A percentile compares a stretch with the other conserved stretches of the same genome.
These are phyloP conservation scores for Staurois parvus DNA, from an alignment of 2,797 vertebrate genomes.

Conservation along the genomic window DNA sequence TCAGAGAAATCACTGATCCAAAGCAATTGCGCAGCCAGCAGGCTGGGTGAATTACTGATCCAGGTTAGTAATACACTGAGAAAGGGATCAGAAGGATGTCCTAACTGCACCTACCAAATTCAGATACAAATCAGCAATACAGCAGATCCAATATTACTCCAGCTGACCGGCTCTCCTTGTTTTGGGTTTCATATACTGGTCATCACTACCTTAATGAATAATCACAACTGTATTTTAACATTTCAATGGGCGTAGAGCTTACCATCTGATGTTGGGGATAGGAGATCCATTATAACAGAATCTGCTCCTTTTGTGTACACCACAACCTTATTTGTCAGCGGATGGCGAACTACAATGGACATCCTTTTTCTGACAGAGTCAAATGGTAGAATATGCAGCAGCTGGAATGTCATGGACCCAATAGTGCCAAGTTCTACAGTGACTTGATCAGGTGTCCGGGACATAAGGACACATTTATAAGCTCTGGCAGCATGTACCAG, in stretches of 20 bases:
- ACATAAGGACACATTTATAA: conserved; percentile 85
- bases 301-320: conserved; percentile 96
- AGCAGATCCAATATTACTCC: no score
- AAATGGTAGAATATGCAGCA: conserved; percentile 91
- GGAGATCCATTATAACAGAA: conserved; percentile 88
- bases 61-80: no score
- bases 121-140: no score
- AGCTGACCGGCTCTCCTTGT: no score
- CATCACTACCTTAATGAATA: no score
- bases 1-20: no score
- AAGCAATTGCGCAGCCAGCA: no score
- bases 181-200: no score
- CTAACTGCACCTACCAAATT: no score
- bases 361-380: conserved; percentile 91
- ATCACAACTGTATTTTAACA: no score
- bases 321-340: conserved; percentile 84
- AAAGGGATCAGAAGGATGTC: no score
- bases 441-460: conserved; percentile 84
- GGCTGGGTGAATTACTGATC: no score
- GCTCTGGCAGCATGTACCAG: conserved; percentile 90
- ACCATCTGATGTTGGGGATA: conserved; percentile 74
- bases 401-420: conserved; percentile 81
- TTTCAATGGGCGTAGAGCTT: not conserved
- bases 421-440: conserved; percentile 83
- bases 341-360: conserved; percentile 94